Conservation (phyloP, 2,888 invertebrate genomes). For the Chymomyza fuscimana region DNA sequence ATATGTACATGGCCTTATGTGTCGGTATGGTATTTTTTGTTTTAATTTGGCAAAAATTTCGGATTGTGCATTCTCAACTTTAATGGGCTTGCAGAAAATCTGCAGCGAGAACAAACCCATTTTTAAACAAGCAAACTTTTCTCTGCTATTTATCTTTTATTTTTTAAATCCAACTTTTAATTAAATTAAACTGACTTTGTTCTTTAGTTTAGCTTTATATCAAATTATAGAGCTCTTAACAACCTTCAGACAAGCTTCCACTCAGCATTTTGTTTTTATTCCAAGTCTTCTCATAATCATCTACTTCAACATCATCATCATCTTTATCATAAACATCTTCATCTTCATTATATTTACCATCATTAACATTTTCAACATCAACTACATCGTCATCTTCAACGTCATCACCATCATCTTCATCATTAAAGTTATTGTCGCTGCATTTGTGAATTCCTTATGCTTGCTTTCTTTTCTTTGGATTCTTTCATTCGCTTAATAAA, state of each 20-base stretch:
- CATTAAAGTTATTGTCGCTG: not conserved
- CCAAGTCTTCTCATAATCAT: not conserved
- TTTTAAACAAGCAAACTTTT: not conserved
- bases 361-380: no score
- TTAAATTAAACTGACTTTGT: not conserved
- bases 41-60: not conserved
- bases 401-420: not conserved
- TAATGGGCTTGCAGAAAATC: not conserved
- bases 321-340: no score
- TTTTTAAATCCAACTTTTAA: not conserved
- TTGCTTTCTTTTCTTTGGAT: slow-evolving; percentile 11
- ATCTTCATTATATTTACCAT: no score
- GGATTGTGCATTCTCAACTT: not conserved
- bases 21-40: not conserved
- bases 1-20: not conserved
- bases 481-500: slow-evolving; percentile 40
- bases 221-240: not conserved
- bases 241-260: not conserved
- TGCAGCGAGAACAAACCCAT: not conserved
- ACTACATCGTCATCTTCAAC: not conserved
- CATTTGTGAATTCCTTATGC: slow-evolving; percentile 19
- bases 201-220: not conserved
- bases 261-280: not conserved
- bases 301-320: not conserved
- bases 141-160: not conserved